Base-by-base conservation (phyloP, 1,140 invertebrate genomes). In the Caenorhabditis elegans region DNA sequence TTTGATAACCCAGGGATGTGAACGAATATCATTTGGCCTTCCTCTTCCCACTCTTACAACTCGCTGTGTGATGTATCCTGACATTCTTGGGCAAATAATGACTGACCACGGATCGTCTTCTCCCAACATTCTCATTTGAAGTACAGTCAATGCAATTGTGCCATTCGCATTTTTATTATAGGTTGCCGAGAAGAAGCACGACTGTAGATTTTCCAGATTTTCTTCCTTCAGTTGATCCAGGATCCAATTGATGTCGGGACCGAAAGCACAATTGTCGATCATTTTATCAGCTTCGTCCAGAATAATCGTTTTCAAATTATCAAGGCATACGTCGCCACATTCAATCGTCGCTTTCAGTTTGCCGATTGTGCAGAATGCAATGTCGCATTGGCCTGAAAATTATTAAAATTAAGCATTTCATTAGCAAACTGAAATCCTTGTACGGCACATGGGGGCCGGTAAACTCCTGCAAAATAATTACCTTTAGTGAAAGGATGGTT, bases 281-380 rank as follows among this genome's bases (percentile, higher is more conserved):
- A 70, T 70, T 70, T 70, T 70, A 70, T 70, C 60, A 17, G 60
- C 60, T 70, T 70, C 60, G 22, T 70, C 60, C 2, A 70, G 60
- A 36, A 70, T n/a, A 2, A 70, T 70, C 34, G 22, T 70, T 22
- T 70, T 39, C 19, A 70, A 43, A 43, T 70, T 22, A 39, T 70
- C 60, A 0, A 70, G n/a, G 13, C 26, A 10, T 3, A 70, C 26
- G 10, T 39, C n/a, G 3, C 26, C 26, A 3, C 10, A 5, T 39
- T 70, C 34, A 8, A 70, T 39, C 8, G 60, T 22, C 10, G 60
- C 31, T 39, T 70, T 70, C n/a, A 70, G n/a, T 43, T 70, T 70
- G 1, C 60, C 60, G 34, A 70, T 70, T 19, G 60, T 70, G n/a
- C 34, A 39, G 22, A 70, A 70, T 4, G 34, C 60, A 70, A 70